Percentiles rank a stretch among this genome's conserved stretches.
These are phyloP conservation scores for Tautogolabrus adspersus DNA, from an alignment of 2,113 vertebrate species.

Conservation along the genomic window DNA sequence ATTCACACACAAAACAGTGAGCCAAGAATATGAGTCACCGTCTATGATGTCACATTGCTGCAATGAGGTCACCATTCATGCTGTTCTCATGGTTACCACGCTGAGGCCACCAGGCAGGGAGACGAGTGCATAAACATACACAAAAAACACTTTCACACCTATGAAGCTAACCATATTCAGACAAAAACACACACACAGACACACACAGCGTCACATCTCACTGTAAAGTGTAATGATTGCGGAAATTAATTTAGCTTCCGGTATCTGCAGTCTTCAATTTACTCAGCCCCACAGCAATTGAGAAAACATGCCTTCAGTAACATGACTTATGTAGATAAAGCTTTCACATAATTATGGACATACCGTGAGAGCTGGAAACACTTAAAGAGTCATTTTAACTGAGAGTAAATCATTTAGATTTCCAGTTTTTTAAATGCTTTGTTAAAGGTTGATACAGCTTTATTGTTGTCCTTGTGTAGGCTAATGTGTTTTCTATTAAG, in stretches of 20 bases:
- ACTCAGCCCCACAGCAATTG: constrained; percentile 22
- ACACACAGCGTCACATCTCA: background rate
- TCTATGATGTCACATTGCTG: constrained; percentile 77
- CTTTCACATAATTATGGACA: background rate
- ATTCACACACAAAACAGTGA: constrained; percentile 20
- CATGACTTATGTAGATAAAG: constrained; percentile 23
- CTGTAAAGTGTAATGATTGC: constrained; percentile 24
- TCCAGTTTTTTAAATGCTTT: background rate
- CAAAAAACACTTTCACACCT: background rate
- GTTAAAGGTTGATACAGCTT: background rate
- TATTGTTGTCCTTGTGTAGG: background rate
- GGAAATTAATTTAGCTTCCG: constrained; percentile 30
- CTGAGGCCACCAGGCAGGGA: constrained; percentile 29
- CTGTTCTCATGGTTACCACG: constrained; percentile 78
- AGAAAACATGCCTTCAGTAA: constrained; percentile 26
- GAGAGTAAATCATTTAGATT: background rate
- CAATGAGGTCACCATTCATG: constrained; percentile 76
- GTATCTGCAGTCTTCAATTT: constrained; percentile 13
- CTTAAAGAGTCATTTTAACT: background rate
- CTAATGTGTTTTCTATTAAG: too few relatives aligned
- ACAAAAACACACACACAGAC: background rate
- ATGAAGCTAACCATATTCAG: background rate
- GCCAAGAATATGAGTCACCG: constrained; percentile 77
- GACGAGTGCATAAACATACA: background rate
- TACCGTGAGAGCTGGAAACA: background rate